A percentile compares a stretch with the other conserved stretches of the same genome.
Conservation (phyloP, 2,888 invertebrate genomes). For the Xestia ashworthii region DNA sequence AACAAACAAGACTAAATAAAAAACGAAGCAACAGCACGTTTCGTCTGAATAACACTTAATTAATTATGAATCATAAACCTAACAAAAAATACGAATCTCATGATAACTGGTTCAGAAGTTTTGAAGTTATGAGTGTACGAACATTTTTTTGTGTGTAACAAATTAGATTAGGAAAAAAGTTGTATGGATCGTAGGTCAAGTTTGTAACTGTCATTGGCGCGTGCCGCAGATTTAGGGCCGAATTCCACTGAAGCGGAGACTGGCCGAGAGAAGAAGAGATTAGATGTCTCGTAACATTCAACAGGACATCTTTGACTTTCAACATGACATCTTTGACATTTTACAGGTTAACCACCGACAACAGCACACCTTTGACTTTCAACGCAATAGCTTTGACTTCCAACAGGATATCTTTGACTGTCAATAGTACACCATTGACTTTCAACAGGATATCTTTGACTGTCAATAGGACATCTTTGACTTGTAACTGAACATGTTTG, state of each 20-base stretch:
- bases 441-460: too few species aligned
- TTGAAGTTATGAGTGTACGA: slow-evolving; percentile 15
- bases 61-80: slow-evolving; percentile 26
- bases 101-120: slow-evolving; percentile 15
- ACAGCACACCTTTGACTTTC: too few species aligned
- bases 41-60: slow-evolving; percentile 17
- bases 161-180: slow-evolving; percentile 18
- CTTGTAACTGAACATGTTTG: background rate
- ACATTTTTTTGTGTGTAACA: slow-evolving; percentile 3
- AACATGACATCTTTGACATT: too few species aligned
- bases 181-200: slow-evolving; percentile 26
- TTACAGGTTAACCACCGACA: too few species aligned
- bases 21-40: slow-evolving; percentile 12
- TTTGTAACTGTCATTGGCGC: background rate
- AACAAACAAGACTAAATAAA: slow-evolving; percentile 18
- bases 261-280: too few species aligned
- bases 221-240: background rate
- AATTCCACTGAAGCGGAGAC: too few species aligned
- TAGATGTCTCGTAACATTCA: too few species aligned
- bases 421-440: too few species aligned
- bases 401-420: background rate
- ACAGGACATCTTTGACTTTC: too few species aligned
- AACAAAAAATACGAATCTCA: slow-evolving; percentile 19
- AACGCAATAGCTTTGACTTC: too few species aligned
- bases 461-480: too few species aligned